A percentile compares a stretch with the other conserved stretches of the same genome.
phyloP scores from a whole-genome alignment of 2,888 invertebrate genomes.

The Deroplatys truncata region DNA sequence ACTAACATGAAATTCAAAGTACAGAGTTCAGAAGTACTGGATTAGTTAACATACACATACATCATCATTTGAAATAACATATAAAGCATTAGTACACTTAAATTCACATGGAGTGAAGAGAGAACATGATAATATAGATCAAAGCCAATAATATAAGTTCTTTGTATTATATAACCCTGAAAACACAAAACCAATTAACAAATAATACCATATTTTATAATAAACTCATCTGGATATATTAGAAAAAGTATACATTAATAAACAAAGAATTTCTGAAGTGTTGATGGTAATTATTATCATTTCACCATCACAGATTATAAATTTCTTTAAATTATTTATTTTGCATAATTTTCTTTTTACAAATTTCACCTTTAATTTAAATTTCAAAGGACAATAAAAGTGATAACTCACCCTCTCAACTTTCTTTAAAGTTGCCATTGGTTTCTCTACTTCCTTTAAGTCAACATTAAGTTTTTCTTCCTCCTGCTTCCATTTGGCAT shows the following conservation, averaged over 20 bases:
- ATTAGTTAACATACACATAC: background rate
- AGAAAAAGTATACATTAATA: too few relatives aligned
- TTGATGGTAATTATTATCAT: too few relatives aligned
- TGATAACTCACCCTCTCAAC: conserved; percentile 80
- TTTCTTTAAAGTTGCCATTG: conserved; percentile 81
- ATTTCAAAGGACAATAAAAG: background rate
- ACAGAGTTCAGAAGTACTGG: background rate
- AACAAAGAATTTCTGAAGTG: too few relatives aligned
- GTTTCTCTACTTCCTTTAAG: conserved; percentile 86
- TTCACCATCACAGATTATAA: too few relatives aligned
- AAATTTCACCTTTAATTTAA: too few relatives aligned
- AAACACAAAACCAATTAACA: background rate
- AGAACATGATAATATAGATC: background rate
- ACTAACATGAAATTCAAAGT: background rate
- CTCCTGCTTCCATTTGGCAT: conserved; percentile 90
- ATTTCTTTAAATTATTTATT: too few relatives aligned
- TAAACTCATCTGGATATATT: background rate
- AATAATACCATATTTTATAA: background rate
- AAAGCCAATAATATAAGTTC: background rate
- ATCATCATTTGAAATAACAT: background rate
- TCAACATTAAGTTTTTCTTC: conserved; percentile 91
- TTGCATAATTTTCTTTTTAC: too few relatives aligned
- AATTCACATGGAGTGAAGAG: background rate
- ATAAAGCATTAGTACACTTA: background rate
- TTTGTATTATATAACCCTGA: background rate